Conservation (phyloP, 1,140 invertebrate species). For the Dendroctonus ponderosae region DNA sequence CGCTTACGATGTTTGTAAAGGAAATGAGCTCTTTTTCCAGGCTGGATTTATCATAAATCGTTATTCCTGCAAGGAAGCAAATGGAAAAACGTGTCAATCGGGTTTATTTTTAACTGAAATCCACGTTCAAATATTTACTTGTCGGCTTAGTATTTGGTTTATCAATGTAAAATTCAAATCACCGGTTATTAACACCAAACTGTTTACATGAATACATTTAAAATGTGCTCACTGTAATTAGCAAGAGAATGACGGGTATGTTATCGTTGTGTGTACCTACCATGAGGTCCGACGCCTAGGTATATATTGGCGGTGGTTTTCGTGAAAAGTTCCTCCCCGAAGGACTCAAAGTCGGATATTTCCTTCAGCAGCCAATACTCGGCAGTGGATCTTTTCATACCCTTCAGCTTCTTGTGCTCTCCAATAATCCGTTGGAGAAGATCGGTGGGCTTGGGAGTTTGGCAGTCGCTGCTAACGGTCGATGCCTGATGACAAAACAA, state of each 20-base stretch:
- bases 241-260: too few relatives aligned
- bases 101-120: too few relatives aligned
- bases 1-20: conserved; percentile 79
- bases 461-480: conserved; percentile 46
- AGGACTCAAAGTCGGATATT: conserved; percentile 72
- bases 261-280: conserved; percentile 42
- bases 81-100: neutral
- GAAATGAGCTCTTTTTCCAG: conserved; percentile 69
- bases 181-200: neutral
- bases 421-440: conserved; percentile 62
- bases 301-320: conserved; percentile 53
- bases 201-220: too few relatives aligned
- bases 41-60: conserved; percentile 64
- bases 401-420: conserved; percentile 61
- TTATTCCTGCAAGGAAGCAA: conserved; percentile 52
- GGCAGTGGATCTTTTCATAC: conserved; percentile 61
- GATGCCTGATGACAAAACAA: conserved; percentile 23
- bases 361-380: conserved; percentile 81
- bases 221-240: too few relatives aligned
- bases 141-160: neutral
- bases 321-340: conserved; percentile 81
- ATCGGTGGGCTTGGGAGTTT: conserved; percentile 60
- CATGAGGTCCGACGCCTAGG: conserved; percentile 76
- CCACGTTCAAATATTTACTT: too few relatives aligned
- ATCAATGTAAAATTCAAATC: neutral